Evolutionary conservation across 2,888 invertebrate genomes (phyloP).

Genomic region (Seira musarum): DNA sequence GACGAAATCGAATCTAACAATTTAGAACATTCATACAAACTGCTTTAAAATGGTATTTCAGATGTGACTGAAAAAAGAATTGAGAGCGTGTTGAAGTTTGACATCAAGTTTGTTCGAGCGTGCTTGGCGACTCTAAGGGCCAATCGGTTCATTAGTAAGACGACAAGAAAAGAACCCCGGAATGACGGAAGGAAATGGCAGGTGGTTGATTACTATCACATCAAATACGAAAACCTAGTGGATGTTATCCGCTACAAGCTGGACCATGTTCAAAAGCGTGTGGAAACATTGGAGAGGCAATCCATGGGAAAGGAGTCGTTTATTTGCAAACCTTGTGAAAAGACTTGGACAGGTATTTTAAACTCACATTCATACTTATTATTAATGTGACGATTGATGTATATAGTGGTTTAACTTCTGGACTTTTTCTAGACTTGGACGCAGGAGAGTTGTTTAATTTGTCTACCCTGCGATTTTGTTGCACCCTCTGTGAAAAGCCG

Average conservation of each 20-base stretch:
- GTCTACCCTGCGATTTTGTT: slow-evolving; percentile 5
- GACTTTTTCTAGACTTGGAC: slow-evolving; percentile 25
- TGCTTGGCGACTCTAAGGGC: slow-evolving; percentile 88
- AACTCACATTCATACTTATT: too few relatives aligned
- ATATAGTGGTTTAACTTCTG: not conserved
- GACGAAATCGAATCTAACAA: too few relatives aligned
- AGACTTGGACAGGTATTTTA: slow-evolving; percentile 96
- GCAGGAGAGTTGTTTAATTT: slow-evolving; percentile 20
- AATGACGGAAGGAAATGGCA: slow-evolving; percentile 81
- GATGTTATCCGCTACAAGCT: slow-evolving; percentile 98
- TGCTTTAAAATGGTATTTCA: too few relatives aligned
- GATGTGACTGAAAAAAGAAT: slow-evolving; percentile 75
- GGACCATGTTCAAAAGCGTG: slow-evolving; percentile 94
- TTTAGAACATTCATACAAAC: too few relatives aligned
- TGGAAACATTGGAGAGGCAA: slow-evolving; percentile 96
- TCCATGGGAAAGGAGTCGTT: slow-evolving; percentile 96
- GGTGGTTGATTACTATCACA: slow-evolving; percentile 89
- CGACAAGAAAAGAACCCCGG: slow-evolving; percentile 95
- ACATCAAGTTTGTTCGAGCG: slow-evolving; percentile 92
- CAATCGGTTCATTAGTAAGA: slow-evolving; percentile 94
- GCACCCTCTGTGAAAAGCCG: not conserved
- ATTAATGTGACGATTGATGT: too few relatives aligned
- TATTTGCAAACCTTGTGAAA: slow-evolving; percentile 91
- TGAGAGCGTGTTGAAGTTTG: slow-evolving; percentile 92
- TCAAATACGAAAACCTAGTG: slow-evolving; percentile 89